Conservation (phyloP, 2,797 vertebrate genomes). For the Halcyon smyrnensis region DNA sequence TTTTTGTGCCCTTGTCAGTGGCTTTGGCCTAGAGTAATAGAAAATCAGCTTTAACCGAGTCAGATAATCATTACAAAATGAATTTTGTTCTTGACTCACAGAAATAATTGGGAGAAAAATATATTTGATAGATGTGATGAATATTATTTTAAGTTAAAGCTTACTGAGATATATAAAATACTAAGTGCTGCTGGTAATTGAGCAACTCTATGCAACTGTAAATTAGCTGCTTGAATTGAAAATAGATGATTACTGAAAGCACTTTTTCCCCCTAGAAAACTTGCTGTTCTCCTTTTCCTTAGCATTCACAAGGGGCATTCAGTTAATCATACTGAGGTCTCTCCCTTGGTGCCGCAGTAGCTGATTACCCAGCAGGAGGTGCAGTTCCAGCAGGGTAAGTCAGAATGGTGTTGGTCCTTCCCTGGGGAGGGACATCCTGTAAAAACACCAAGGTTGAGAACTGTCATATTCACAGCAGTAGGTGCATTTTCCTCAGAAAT, state of each 20-base stretch:
- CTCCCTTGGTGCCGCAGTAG: constrained; percentile 48
- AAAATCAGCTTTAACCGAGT: constrained; percentile 90
- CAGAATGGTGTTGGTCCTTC: constrained; percentile 77
- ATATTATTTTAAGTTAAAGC: constrained; percentile 87
- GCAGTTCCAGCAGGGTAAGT: constrained; percentile 77
- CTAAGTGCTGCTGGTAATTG: constrained; percentile 64
- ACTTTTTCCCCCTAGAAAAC: constrained; percentile 10
- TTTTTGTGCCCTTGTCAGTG: constrained; percentile 86
- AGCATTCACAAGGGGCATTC: constrained; percentile 58
- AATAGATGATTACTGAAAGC: constrained; percentile 72
- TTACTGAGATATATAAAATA: constrained; percentile 55
- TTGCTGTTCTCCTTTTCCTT: constrained; percentile 61
- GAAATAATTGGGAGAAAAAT: constrained; percentile 77
- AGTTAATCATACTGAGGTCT: constrained; percentile 69
- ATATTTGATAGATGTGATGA: constrained; percentile 82
- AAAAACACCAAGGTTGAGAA: constrained; percentile 86
- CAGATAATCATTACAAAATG: constrained; percentile 95
- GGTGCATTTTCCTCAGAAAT: constrained; percentile 85
- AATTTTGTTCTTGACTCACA: constrained; percentile 79
- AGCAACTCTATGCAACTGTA: constrained; percentile 7
- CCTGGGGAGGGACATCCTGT: constrained; percentile 84
- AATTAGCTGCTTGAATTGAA: constrained; percentile 71
- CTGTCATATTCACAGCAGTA: constrained; percentile 86
- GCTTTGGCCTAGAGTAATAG: constrained; percentile 85
- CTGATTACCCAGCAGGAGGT: constrained; percentile 81